These are phyloP conservation scores for Tupaia chinensis DNA, from an alignment of 2,113 vertebrate species.

Conservation along the genomic window DNA sequence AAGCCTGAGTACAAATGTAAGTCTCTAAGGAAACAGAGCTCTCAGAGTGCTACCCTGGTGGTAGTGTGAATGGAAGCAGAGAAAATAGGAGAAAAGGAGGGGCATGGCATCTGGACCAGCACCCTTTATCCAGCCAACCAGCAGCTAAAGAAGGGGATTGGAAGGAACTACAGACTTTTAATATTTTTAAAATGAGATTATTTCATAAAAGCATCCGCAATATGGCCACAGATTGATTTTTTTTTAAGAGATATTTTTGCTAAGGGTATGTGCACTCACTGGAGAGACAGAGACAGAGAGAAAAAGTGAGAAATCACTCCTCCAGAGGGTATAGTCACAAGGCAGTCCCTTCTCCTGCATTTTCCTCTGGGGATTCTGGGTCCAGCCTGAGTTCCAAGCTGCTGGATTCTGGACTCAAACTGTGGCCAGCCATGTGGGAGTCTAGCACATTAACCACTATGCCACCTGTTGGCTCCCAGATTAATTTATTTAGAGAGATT, in stretches of 20 bases:
- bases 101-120: neutral
- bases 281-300: too few species aligned
- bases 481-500: too few species aligned
- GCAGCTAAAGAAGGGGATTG: neutral
- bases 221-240: constrained; percentile 39
- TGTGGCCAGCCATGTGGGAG: too few species aligned
- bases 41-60: constrained; percentile 1
- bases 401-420: too few species aligned
- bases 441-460: too few species aligned
- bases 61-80: constrained; percentile 32
- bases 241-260: neutral
- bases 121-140: neutral
- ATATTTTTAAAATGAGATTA: neutral
- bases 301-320: too few species aligned
- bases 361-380: too few species aligned
- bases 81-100: constrained; percentile 3
- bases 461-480: too few species aligned
- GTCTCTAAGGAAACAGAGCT: constrained; percentile 71
- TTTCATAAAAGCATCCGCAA: constrained; percentile 10
- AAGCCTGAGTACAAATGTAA: constrained; percentile 30
- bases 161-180: neutral
- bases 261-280: neutral
- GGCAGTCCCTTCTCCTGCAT: too few species aligned
- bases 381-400: too few species aligned
- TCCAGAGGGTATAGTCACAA: too few species aligned